Evolutionary conservation across 2,888 invertebrate species (phyloP).

Genomic region (Eupeodes latifasciatus): DNA sequence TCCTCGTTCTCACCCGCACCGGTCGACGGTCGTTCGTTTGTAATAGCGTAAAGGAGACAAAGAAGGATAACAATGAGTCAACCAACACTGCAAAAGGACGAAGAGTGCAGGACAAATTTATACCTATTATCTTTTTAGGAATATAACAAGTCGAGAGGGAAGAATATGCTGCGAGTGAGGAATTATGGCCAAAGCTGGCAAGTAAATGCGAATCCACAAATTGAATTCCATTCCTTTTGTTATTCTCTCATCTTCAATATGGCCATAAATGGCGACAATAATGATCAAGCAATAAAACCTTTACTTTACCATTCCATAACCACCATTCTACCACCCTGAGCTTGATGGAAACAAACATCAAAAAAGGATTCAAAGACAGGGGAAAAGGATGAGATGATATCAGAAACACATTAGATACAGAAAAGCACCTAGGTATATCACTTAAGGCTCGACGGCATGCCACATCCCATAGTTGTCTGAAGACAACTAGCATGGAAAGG

Average conservation of each 20-base stretch:
- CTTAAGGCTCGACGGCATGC: no score
- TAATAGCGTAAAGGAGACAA: not conserved
- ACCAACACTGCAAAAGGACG: not conserved
- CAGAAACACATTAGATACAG: constrained; percentile 70
- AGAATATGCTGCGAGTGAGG: constrained; percentile 23
- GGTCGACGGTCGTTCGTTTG: no score
- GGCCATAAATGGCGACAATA: not conserved
- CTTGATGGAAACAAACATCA: constrained; percentile 17
- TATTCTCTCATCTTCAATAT: constrained; percentile 31
- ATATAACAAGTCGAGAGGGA: not conserved
- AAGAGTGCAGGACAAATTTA: not conserved
- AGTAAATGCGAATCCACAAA: constrained; percentile 73
- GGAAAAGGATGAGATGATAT: constrained; percentile 55
- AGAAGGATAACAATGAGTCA: not conserved
- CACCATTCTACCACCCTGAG: constrained; percentile 38
- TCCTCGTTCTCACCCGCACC: no score
- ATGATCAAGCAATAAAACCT: constrained; percentile 65
- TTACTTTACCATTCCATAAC: no score
- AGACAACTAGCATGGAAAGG: no score
- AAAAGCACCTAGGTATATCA: not conserved
- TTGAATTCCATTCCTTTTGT: constrained; percentile 71
- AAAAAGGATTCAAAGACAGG: not conserved
- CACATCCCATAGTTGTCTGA: no score
- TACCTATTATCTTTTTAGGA: not conserved
- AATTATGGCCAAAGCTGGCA: constrained; percentile 69